These are phyloP conservation scores for Prionace glauca DNA, from an alignment of 2,797 vertebrate genomes.

Conservation along the genomic window DNA sequence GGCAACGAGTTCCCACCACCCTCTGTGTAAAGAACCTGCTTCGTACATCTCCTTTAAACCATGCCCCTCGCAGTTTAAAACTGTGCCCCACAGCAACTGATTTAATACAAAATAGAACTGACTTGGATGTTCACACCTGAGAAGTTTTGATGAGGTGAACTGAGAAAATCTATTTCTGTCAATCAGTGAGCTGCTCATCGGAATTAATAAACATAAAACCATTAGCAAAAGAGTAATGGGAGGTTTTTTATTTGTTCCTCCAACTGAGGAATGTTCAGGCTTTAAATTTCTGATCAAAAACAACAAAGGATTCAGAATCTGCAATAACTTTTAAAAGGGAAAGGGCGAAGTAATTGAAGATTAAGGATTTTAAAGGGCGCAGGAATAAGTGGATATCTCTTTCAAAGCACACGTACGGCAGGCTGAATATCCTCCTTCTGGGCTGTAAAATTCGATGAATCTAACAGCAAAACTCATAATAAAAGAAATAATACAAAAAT, in stretches of 20 bases:
- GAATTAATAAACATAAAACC: neutral
- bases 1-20: no score
- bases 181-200: neutral
- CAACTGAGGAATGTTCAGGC: neutral
- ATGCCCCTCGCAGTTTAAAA: no score
- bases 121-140: neutral
- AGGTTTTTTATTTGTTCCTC: neutral
- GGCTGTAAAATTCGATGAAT: neutral
- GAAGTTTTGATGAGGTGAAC: neutral
- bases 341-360: neutral
- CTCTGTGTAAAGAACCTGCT: no score
- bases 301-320: neutral
- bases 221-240: neutral
- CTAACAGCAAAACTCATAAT: neutral
- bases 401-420: neutral
- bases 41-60: no score
- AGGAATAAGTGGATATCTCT: neutral
- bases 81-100: no score
- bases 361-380: neutral
- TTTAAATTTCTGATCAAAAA: neutral
- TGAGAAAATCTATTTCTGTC: neutral
- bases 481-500: neutral
- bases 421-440: neutral
- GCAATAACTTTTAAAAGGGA: neutral
- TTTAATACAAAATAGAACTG: neutral